Evolutionary conservation across 2,888 invertebrate genomes (phyloP).

Genomic region (Heliconius cydno): DNA sequence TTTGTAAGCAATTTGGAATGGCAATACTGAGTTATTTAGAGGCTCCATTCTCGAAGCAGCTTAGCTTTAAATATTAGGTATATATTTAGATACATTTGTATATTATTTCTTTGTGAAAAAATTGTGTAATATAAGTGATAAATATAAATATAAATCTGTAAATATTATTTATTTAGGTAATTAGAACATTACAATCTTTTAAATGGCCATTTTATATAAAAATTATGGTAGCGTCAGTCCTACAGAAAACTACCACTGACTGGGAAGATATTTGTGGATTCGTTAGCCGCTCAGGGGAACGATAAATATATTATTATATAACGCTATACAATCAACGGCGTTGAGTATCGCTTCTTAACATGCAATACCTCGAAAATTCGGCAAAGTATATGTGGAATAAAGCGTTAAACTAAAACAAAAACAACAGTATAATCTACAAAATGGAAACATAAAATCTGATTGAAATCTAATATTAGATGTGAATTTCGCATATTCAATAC

Average conservation of each 20-base stretch:
- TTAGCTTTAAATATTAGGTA: background rate
- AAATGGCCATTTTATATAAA: too few relatives aligned
- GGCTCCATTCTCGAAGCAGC: background rate
- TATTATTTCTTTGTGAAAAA: too few relatives aligned
- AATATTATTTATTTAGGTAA: too few relatives aligned
- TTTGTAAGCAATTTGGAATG: background rate
- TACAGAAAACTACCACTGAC: too few relatives aligned
- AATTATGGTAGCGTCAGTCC: too few relatives aligned
- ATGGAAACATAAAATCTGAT: background rate
- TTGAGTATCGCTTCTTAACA: too few relatives aligned
- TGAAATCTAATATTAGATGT: constrained; percentile 6
- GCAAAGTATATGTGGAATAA: background rate
- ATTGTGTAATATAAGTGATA: too few relatives aligned
- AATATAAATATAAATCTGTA: too few relatives aligned
- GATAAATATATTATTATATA: background rate
- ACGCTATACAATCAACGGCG: too few relatives aligned
- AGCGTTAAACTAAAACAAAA: background rate
- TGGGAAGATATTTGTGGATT: background rate
- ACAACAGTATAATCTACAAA: background rate
- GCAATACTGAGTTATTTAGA: background rate
- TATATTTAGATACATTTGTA: background rate
- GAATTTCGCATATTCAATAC: background rate
- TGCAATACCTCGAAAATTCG: too few relatives aligned
- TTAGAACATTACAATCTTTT: too few relatives aligned
- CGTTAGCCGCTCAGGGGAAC: background rate